These are phyloP conservation scores for Dermolepida albohirtum DNA, from an alignment of 2,888 invertebrate species.

Conservation along the genomic window DNA sequence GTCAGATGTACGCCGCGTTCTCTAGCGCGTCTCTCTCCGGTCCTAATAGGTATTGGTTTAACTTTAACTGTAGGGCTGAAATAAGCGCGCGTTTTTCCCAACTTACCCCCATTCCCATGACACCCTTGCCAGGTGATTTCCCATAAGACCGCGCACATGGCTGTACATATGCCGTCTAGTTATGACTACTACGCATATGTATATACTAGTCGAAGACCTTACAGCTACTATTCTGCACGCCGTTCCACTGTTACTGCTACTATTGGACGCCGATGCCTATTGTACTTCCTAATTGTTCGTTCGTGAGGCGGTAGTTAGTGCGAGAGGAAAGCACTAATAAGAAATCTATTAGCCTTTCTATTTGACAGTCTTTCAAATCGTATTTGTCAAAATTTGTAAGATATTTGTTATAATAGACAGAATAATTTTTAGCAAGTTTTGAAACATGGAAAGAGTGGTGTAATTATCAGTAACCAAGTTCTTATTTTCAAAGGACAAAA, in stretches of 20 bases:
- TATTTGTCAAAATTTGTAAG: too few species aligned
- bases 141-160: conserved; percentile 67
- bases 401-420: too few species aligned
- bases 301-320: too few species aligned
- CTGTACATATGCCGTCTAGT: conserved; percentile 64
- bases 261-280: conserved; percentile 58
- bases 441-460: too few species aligned
- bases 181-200: conserved; percentile 32
- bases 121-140: conserved; percentile 66
- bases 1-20: conserved; percentile 48
- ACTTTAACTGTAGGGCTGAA: conserved; percentile 46
- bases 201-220: conserved; percentile 21
- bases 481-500: too few species aligned
- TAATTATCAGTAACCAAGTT: too few species aligned
- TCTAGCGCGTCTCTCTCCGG: conserved; percentile 30
- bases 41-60: conserved; percentile 55
- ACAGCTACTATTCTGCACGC: conserved; percentile 1
- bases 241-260: conserved; percentile 46
- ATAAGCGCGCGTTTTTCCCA: conserved; percentile 43
- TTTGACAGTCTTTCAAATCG: too few species aligned
- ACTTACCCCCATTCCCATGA: conserved; percentile 59
- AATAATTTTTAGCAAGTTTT: too few species aligned
- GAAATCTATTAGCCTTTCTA: too few species aligned
- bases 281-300: conserved; percentile 64
- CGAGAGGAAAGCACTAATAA: too few species aligned